Percentiles rank a stretch among this genome's conserved stretches.
phyloP scores from a whole-genome alignment of 2,797 vertebrate species.

The Liasis olivaceus region DNA sequence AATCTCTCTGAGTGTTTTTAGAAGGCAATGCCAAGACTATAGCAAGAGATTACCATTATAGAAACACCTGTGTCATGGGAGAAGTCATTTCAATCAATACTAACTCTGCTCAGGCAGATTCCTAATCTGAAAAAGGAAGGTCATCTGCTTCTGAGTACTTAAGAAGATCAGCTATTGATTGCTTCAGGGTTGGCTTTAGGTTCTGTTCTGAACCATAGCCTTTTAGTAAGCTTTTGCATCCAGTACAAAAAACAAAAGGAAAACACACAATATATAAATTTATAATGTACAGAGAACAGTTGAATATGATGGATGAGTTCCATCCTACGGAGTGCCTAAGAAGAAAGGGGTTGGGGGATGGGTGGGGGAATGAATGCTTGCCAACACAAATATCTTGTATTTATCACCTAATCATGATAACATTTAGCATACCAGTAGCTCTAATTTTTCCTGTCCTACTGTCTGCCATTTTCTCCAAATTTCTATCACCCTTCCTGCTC shows the following conservation, averaged over 20 bases:
- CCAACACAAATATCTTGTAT: neutral
- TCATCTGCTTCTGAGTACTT: conserved; percentile 68
- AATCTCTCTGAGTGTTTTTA: conserved; percentile 64
- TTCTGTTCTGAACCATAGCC: conserved; percentile 57
- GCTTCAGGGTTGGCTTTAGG: conserved; percentile 60
- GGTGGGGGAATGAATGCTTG: neutral
- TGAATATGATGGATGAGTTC: neutral
- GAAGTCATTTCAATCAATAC: conserved; percentile 73
- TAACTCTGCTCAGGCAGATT: conserved; percentile 63
- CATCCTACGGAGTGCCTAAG: neutral
- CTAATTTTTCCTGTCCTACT: neutral
- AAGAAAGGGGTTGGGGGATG: neutral
- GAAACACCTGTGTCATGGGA: conserved; percentile 38
- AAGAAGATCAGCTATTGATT: conserved; percentile 66
- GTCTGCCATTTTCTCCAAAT: neutral
- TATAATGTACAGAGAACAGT: neutral
- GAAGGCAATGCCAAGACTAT: conserved; percentile 15
- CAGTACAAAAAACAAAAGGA: neutral
- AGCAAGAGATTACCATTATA: conserved; percentile 63
- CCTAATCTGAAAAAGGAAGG: conserved; percentile 72
- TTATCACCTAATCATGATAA: neutral
- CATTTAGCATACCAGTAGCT: neutral
- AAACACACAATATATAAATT: neutral
- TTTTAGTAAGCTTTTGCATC: conserved; percentile 49
- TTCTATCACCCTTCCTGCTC: neutral